These are phyloP conservation scores for Phoenoteleia sp. DNA, from an alignment of 2,888 invertebrate genomes.

Conservation along the genomic window DNA sequence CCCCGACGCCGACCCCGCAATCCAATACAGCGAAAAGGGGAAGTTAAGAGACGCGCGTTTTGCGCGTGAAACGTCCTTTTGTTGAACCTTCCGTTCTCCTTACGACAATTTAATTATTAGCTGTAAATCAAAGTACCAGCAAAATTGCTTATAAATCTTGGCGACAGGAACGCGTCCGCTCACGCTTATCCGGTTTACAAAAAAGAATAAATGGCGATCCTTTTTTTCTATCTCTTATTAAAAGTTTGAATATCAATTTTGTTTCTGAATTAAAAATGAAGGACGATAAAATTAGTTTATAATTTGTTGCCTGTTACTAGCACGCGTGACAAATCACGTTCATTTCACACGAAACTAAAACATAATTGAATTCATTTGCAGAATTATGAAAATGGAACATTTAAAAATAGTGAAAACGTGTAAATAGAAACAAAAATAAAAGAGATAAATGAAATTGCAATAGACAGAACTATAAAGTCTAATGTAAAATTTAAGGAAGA, in stretches of 20 bases:
- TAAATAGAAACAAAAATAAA: too few relatives aligned
- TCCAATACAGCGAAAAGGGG: slow-evolving; percentile 59
- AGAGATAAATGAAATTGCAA: too few relatives aligned
- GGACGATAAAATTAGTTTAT: background rate
- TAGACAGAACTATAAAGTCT: too few relatives aligned
- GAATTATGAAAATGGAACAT: too few relatives aligned
- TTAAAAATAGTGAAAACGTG: too few relatives aligned
- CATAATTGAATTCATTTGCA: too few relatives aligned
- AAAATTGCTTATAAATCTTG: slow-evolving; percentile 82
- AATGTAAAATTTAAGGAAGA: too few relatives aligned
- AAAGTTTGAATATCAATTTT: background rate
- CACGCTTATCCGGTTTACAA: slow-evolving; percentile 34
- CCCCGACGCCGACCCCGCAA: slow-evolving; percentile 70
- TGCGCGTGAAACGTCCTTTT: slow-evolving; percentile 66
- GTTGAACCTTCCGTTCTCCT: slow-evolving; percentile 67
- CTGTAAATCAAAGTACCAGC: slow-evolving; percentile 81
- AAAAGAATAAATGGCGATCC: slow-evolving; percentile 14
- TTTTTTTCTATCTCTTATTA: background rate
- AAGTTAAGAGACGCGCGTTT: slow-evolving; percentile 55
- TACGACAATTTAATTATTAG: slow-evolving; percentile 85
- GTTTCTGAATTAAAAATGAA: background rate
- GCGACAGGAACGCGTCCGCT: slow-evolving; percentile 67
- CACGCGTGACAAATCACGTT: too few relatives aligned
- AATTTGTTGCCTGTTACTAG: background rate
- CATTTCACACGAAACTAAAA: too few relatives aligned